These are phyloP conservation scores for Hirtodrosophila histrioides DNA, from an alignment of 2,888 invertebrate genomes.

Conservation along the genomic window DNA sequence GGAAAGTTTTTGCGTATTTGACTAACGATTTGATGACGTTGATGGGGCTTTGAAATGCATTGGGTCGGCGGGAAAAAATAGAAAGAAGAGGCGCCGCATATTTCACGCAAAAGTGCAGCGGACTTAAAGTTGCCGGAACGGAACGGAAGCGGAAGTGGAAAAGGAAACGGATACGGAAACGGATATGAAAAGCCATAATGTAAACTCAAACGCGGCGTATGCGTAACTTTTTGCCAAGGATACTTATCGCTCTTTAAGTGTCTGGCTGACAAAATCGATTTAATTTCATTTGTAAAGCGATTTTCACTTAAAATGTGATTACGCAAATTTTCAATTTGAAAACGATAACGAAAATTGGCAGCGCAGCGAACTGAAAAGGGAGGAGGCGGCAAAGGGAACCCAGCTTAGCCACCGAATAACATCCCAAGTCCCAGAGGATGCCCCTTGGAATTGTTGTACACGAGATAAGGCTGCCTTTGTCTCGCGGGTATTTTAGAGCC, in stretches of 20 bases:
- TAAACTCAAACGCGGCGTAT: conserved; percentile 43
- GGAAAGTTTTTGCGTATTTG: conserved; percentile 54
- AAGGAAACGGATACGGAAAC: conserved; percentile 36
- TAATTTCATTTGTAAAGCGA: conserved; percentile 76
- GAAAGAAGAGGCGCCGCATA: conserved; percentile 32
- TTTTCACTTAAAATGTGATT: conserved; percentile 82
- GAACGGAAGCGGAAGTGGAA: conserved; percentile 19
- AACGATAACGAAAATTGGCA: conserved; percentile 75
- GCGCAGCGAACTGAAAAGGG: conserved; percentile 12
- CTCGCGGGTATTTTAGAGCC: conserved; percentile 44
- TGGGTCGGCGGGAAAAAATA: conserved; percentile 6
- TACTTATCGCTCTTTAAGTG: conserved; percentile 47
- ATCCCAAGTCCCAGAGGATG: conserved; percentile 43
- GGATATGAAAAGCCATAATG: conserved; percentile 72
- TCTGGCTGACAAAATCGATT: conserved; percentile 66
- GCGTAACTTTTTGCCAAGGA: conserved; percentile 49
- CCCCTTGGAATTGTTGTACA: conserved; percentile 41
- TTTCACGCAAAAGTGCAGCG: conserved; percentile 46
- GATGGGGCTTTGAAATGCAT: conserved; percentile 68
- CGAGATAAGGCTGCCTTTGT: conserved; percentile 44
- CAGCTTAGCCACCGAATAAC: conserved; percentile 4
- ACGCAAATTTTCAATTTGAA: conserved; percentile 82
- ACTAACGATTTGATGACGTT: conserved; percentile 77
- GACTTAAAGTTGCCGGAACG: conserved; percentile 48
- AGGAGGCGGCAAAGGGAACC: background rate